Evolutionary conservation across 2,888 invertebrate species (phyloP).

Genomic region (Pheosia gnoma): DNA sequence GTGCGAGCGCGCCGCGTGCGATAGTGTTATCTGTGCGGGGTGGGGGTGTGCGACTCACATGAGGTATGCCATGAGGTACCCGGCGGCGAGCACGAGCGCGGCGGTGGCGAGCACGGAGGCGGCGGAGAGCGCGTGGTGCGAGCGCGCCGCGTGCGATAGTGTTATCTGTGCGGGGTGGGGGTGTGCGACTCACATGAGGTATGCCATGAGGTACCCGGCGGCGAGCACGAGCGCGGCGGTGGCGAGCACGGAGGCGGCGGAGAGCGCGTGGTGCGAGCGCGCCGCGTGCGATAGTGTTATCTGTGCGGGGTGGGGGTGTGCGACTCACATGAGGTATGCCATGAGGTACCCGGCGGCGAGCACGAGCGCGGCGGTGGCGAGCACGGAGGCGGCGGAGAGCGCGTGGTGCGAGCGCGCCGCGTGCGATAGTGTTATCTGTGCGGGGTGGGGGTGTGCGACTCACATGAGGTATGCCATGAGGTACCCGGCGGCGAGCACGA

Average conservation of each 20-base stretch:
- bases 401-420: conserved; percentile 91
- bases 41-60: conserved; percentile 65
- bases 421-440: too few relatives aligned
- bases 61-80: conserved; percentile 91
- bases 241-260: conserved; percentile 90
- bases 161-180: conserved; percentile 57
- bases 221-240: conserved; percentile 89
- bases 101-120: conserved; percentile 91
- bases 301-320: conserved; percentile 49
- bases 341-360: conserved; percentile 91
- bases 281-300: conserved; percentile 89
- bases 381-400: conserved; percentile 89
- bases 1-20: conserved; percentile 89
- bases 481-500: conserved; percentile 89
- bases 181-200: conserved; percentile 70
- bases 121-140: conserved; percentile 91
- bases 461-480: conserved; percentile 89
- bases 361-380: conserved; percentile 90
- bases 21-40: too few relatives aligned
- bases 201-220: conserved; percentile 93
- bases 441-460: conserved; percentile 46
- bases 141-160: conserved; percentile 88
- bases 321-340: conserved; percentile 85
- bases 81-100: conserved; percentile 87
- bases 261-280: conserved; percentile 90